Base-by-base conservation (phyloP, 2,113 vertebrate genomes). In the Centropus bengalensis region DNA sequence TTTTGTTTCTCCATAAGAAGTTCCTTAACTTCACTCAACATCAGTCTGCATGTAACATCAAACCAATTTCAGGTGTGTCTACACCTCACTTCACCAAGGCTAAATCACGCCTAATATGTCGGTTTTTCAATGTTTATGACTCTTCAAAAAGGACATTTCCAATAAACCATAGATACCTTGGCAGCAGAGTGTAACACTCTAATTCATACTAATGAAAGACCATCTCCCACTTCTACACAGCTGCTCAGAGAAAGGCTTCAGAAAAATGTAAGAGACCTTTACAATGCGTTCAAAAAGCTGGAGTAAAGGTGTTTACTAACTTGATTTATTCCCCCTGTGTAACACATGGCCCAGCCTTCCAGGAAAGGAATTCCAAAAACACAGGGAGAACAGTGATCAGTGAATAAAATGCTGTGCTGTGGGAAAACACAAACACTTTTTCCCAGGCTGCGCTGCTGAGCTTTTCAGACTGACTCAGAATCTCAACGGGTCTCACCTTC, bases 361-460 rank as follows among this genome's bases (percentile, higher is more conserved):
- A 67, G 33, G 28, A 75, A 91, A 93, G 63, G 28, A 58, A 44
- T 83, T 79, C 36, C 78, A 22, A 60, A 79, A 68, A 5, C 21
- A 33, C 0, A 55, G 26, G 26, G 45, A 44, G 49, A 89, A 21
- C 4, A 52, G 74, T 4, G 14, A 75, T 44, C 60, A 49, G 1
- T 81, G 40, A 82, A 58, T 24, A 69, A 79, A 92, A 59, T 5
- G 40, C 24, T 38, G 60, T 56, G 58, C 82, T 91, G 63, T 91
- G 86, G 88, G 91, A 91, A 95, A 92, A 94, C 84, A 82, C 23
- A 51, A 76, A 56, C 23, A 12, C 23, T 38, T 91, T 77, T 85
- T 88, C 87, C 93, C 79, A 93, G 83, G 67, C 76, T 92, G 52
- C 36, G 69, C 69, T 89, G 56, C 68, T 77, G 85, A 93, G 84